Base-by-base conservation (phyloP, 2,797 vertebrate species). In the Peromyscus aztecus region DNA sequence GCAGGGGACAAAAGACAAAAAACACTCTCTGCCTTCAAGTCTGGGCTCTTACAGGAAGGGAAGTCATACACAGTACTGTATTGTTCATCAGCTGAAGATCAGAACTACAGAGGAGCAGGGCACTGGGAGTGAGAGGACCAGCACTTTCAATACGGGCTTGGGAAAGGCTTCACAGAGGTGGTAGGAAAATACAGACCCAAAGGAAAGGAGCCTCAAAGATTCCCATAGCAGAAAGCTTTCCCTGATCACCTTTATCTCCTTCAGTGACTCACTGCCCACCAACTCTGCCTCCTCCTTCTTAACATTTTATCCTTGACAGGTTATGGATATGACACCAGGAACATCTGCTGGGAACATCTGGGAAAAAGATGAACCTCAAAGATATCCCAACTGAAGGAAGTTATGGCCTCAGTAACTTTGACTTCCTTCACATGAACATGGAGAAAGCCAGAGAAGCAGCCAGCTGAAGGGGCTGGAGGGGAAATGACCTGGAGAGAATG, bases 361-460 rank as follows among this genome's bases (percentile, higher is more conserved):
- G n/a, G n/a, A n/a, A n/a, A n/a, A n/a, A n/a, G n/a, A n/a, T 16
- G 52, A 17, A 17, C 69, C 67, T 92, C 86, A 96, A 85, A 80
- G 37, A 83, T 57, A 1, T 81, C 63, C 21, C 46, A 43, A 71
- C 59, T 85, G 65, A 82, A 81, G 59, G 37, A 92, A 89, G n/a
- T 52, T n/a, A 81, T 1, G 85, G 88, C 78, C 52, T 29, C 27
- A 90, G 13, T 23, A 27, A 82, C n/a, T 63, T 37, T 86, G n/a
- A 89, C 6, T 82, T 94, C 59, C 55, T 94, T 77, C 59, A 78
- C 40, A 65, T 19, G 43, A 46, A 65, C 43, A 87, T 0, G 57
- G 31, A 97, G 13, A 43, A 80, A 87, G 37, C 37, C n/a, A 89
- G 59, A 85, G 93, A 90, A 71, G 91, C 81, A 94, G 91, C 12